Evolutionary conservation across 2,888 invertebrate species (phyloP).

Genomic region (Rhynchonema sp.): DNA sequence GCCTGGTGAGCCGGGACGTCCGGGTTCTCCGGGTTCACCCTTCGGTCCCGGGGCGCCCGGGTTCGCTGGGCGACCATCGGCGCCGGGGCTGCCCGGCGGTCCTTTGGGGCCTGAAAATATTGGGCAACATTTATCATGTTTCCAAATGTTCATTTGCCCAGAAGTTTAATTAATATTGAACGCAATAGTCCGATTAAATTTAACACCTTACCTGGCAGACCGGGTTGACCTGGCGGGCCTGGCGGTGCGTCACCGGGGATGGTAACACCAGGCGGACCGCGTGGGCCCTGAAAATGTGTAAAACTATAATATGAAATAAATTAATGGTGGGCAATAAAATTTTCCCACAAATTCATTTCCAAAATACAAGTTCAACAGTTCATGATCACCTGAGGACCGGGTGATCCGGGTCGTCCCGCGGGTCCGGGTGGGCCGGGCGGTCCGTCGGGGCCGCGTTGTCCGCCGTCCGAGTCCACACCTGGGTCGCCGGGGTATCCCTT

Average conservation of each 20-base stretch:
- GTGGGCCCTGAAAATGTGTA: background rate
- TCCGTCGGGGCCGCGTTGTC: slow-evolving; percentile 17
- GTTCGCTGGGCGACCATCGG: background rate
- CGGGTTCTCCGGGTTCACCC: background rate
- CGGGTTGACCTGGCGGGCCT: background rate
- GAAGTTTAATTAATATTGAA: background rate
- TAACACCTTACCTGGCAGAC: background rate
- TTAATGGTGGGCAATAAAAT: background rate
- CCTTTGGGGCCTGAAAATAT: background rate
- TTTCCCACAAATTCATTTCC: background rate
- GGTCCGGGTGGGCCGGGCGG: slow-evolving; percentile 18
- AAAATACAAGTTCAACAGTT: background rate
- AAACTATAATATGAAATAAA: background rate
- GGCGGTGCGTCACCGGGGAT: background rate
- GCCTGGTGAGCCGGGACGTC: background rate
- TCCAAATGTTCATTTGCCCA: background rate
- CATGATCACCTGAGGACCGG: too few relatives aligned
- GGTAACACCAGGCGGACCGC: background rate
- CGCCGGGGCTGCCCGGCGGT: background rate
- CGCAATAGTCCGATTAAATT: background rate
- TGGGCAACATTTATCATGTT: background rate
- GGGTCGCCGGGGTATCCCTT: slow-evolving; percentile 15
- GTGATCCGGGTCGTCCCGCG: slow-evolving; percentile 12
- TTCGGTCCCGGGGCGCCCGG: background rate
- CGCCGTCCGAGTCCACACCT: background rate